Conservation (phyloP, 1,140 invertebrate genomes). For the Cyrtorhinus lividipennis region DNA sequence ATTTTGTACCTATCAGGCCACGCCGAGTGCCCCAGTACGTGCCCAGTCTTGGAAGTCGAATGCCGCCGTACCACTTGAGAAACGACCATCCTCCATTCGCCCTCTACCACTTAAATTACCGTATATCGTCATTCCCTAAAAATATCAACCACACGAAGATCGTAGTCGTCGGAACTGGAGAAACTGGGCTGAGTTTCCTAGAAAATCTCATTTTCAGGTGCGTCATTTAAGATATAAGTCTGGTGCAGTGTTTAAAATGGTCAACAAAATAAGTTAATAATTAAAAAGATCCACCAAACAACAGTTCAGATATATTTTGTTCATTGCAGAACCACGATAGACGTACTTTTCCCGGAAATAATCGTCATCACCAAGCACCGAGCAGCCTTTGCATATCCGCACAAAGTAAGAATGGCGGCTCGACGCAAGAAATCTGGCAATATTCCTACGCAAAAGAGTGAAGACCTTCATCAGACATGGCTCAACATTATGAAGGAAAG, state of each 20-base stretch:
- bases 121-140: constrained; percentile 32
- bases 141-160: constrained; percentile 43
- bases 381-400: neutral
- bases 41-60: neutral
- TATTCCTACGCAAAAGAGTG: neutral
- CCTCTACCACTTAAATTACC: constrained; percentile 33
- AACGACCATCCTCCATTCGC: constrained; percentile 28
- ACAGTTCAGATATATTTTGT: no score
- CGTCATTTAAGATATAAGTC: neutral
- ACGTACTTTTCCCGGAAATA: constrained; percentile 3
- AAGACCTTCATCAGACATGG: neutral
- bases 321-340: no score
- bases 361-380: neutral
- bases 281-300: no score
- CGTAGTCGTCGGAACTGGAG: constrained; percentile 56
- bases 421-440: neutral
- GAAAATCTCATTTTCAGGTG: constrained; percentile 45
- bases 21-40: constrained; percentile 4
- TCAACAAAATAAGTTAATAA: neutral
- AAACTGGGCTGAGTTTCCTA: constrained; percentile 49
- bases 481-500: constrained; percentile 25
- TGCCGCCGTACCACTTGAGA: neutral
- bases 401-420: neutral
- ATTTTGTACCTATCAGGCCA: constrained; percentile 17
- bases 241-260: neutral